These are phyloP conservation scores for Calcarius lapponicus DNA, from an alignment of 2,797 vertebrate genomes.

Conservation along the genomic window DNA sequence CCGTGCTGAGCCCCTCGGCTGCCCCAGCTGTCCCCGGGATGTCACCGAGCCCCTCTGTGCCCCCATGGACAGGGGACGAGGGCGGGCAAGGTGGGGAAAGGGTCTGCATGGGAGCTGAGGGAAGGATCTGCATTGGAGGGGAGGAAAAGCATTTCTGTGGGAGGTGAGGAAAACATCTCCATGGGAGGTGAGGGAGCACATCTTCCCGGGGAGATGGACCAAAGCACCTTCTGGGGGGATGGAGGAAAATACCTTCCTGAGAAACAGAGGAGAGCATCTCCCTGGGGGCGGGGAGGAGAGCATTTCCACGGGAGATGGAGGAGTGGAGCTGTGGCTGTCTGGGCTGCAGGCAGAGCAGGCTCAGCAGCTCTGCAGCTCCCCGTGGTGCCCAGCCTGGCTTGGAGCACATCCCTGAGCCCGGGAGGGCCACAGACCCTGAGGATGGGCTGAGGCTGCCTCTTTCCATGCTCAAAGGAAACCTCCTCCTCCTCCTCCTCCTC, in stretches of 20 bases:
- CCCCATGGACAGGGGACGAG: neutral
- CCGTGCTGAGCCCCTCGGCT: neutral
- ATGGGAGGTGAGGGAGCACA: neutral
- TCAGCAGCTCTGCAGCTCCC: neutral
- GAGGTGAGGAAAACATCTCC: neutral
- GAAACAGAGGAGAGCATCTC: neutral
- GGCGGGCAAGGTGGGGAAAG: neutral
- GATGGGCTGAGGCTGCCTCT: neutral
- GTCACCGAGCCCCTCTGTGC: accelerated
- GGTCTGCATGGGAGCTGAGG: neutral
- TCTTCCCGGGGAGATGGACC: neutral
- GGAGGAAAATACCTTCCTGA: neutral
- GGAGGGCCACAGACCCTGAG: accelerated
- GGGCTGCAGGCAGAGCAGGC: neutral
- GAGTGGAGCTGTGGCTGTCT: neutral
- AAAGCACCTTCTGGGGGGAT: accelerated
- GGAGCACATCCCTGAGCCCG: neutral
- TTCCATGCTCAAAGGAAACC: neutral
- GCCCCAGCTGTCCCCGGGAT: neutral
- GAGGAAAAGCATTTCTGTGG: neutral
- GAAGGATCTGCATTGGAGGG: neutral
- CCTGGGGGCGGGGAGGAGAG: too few relatives aligned
- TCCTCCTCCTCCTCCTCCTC: neutral
- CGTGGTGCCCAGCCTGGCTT: accelerated
- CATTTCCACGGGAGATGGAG: neutral